These are phyloP conservation scores for Diabrotica balteata DNA, from an alignment of 2,888 invertebrate genomes.

Conservation along the genomic window DNA sequence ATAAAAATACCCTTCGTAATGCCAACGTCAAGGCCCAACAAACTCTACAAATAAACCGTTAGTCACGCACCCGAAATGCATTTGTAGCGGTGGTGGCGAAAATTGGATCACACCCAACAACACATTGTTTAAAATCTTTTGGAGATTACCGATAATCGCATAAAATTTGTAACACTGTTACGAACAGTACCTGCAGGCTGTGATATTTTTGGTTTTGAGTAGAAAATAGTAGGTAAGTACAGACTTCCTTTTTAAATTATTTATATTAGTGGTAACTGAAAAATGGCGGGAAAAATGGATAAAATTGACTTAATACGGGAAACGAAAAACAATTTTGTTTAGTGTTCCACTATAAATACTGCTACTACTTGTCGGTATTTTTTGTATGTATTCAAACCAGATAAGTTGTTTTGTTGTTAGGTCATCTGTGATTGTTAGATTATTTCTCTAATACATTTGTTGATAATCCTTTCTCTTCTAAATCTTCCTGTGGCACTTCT, in stretches of 20 bases:
- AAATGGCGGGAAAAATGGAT: too few species aligned
- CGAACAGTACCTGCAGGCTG: slow-evolving; percentile 7
- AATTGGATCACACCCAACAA: slow-evolving; percentile 22
- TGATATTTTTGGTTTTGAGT: slow-evolving; percentile 21
- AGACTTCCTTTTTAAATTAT: neutral
- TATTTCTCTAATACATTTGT: too few species aligned
- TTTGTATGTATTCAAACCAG: too few species aligned
- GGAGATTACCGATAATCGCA: slow-evolving; percentile 13
- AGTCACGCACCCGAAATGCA: slow-evolving; percentile 14
- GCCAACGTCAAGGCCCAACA: slow-evolving; percentile 11
- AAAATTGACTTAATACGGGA: too few species aligned
- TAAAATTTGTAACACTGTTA: slow-evolving; percentile 10
- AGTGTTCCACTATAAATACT: too few species aligned
- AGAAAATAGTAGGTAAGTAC: slow-evolving; percentile 16
- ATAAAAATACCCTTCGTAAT: neutral
- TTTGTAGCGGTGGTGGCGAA: slow-evolving; percentile 1
- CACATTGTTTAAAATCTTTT: slow-evolving; percentile 12
- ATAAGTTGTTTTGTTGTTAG: too few species aligned
- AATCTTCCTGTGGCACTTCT: too few species aligned
- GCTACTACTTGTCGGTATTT: too few species aligned
- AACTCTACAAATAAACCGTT: slow-evolving; percentile 7
- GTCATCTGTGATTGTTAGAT: too few species aligned
- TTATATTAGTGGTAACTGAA: neutral
- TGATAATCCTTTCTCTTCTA: too few species aligned
- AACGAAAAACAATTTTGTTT: too few species aligned